Evolutionary conservation across 2,797 vertebrate genomes (phyloP).

Genomic region (Oceanodroma leucorhoa): DNA sequence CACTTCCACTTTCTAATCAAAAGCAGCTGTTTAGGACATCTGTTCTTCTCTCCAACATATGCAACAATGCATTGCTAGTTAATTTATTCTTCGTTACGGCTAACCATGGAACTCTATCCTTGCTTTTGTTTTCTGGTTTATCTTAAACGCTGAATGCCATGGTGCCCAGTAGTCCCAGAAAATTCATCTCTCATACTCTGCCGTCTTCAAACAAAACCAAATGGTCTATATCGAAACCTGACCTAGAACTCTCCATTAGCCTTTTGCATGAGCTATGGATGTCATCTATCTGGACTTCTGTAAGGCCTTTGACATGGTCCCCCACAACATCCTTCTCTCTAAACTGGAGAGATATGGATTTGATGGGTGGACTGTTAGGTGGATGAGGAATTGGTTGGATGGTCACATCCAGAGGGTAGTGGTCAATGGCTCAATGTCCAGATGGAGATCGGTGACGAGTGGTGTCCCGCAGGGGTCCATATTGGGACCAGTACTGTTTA

Average conservation of each 20-base stretch:
- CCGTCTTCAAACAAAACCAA: background rate
- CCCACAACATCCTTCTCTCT: background rate
- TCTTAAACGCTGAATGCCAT: background rate
- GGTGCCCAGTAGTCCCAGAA: background rate
- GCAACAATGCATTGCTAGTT: background rate
- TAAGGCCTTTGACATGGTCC: background rate
- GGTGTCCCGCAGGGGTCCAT: background rate
- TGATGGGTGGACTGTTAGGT: background rate
- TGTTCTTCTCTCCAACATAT: background rate
- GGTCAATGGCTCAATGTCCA: background rate
- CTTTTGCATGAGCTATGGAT: background rate
- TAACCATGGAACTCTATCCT: background rate
- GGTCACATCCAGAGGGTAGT: background rate
- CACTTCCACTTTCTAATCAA: background rate
- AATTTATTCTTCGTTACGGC: background rate
- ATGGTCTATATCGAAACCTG: background rate
- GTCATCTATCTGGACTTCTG: background rate
- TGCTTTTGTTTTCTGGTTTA: background rate
- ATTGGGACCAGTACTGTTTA: background rate
- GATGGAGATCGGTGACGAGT: background rate
- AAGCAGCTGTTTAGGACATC: background rate
- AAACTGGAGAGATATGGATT: no score
- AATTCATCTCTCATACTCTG: background rate
- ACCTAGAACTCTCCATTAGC: background rate
- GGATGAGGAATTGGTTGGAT: background rate